Percentiles rank a stretch among this genome's conserved stretches.
Evolutionary conservation across 1,140 invertebrate genomes (phyloP).

Genomic region (Diprion similis): DNA sequence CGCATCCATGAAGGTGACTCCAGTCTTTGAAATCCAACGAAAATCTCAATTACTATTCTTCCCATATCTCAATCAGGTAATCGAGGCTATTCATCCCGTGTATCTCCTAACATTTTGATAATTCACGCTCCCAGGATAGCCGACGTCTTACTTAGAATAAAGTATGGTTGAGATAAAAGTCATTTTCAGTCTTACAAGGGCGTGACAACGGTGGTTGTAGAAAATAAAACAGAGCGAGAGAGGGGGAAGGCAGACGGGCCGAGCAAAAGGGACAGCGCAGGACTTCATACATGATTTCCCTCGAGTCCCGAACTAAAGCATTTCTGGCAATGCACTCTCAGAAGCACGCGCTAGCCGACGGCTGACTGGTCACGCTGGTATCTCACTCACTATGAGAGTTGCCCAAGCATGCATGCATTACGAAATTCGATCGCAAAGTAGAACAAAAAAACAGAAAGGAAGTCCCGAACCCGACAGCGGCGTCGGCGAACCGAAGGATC

Average conservation of each 20-base stretch:
- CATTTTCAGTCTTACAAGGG: background rate
- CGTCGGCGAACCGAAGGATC: background rate
- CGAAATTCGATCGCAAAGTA: conserved; percentile 28
- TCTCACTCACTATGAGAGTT: conserved; percentile 43
- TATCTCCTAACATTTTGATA: background rate
- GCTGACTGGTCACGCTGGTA: conserved; percentile 32
- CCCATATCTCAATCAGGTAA: too few species aligned
- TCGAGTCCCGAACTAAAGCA: conserved; percentile 47
- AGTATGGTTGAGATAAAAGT: background rate
- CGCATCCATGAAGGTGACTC: too few species aligned
- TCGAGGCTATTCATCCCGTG: too few species aligned
- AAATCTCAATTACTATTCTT: too few species aligned
- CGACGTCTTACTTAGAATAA: background rate
- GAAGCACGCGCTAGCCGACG: background rate
- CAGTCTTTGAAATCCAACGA: too few species aligned
- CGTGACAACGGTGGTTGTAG: conserved; percentile 1
- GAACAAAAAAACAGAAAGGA: background rate
- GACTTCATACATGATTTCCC: conserved; percentile 53
- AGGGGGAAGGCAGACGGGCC: conserved; percentile 20
- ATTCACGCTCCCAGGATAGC: background rate
- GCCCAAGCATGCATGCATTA: conserved; percentile 46
- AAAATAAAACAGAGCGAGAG: conserved; percentile 31
- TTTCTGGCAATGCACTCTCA: conserved; percentile 43
- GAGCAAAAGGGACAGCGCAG: conserved; percentile 21
- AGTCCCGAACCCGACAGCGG: background rate